phyloP scores from a whole-genome alignment of 2,888 invertebrate genomes.

The Platycnemis pennipes region DNA sequence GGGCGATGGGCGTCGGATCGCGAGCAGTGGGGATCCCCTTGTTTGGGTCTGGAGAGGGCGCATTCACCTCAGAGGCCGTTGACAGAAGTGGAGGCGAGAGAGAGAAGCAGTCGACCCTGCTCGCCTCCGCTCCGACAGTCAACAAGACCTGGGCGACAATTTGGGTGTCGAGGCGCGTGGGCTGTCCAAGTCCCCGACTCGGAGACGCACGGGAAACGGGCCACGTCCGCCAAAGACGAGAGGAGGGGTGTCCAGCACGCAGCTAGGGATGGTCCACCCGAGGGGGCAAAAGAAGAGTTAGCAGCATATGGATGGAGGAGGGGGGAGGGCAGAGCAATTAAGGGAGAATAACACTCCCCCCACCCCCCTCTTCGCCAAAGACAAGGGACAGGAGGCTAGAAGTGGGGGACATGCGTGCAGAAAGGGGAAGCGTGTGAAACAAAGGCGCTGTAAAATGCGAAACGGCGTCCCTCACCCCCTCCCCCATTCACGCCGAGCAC shows the following conservation, averaged over 20 bases:
- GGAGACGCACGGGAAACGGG: not conserved
- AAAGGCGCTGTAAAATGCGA: constrained; percentile 42
- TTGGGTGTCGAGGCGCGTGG: not conserved
- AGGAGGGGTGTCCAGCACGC: not conserved
- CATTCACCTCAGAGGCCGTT: not conserved
- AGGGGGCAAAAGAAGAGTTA: not conserved
- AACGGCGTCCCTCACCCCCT: not conserved
- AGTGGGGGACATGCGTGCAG: not conserved
- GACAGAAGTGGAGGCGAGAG: not conserved
- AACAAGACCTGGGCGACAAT: not conserved
- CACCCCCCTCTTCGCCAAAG: not conserved
- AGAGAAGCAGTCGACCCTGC: not conserved
- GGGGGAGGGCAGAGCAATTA: not conserved
- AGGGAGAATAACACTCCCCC: not conserved
- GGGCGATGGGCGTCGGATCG: not conserved
- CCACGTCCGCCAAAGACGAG: not conserved
- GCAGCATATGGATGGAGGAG: not conserved
- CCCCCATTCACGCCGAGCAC: not conserved
- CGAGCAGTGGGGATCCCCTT: not conserved
- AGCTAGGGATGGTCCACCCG: not conserved
- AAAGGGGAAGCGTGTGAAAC: not conserved
- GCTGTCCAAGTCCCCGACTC: not conserved
- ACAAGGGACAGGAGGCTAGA: not conserved
- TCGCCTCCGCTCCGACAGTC: not conserved
- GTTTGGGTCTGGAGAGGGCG: not conserved